A percentile compares a stretch with the other conserved stretches of the same genome.
Evolutionary conservation across 2,888 invertebrate genomes (phyloP).

Genomic region (Meliscaeva auricollis): DNA sequence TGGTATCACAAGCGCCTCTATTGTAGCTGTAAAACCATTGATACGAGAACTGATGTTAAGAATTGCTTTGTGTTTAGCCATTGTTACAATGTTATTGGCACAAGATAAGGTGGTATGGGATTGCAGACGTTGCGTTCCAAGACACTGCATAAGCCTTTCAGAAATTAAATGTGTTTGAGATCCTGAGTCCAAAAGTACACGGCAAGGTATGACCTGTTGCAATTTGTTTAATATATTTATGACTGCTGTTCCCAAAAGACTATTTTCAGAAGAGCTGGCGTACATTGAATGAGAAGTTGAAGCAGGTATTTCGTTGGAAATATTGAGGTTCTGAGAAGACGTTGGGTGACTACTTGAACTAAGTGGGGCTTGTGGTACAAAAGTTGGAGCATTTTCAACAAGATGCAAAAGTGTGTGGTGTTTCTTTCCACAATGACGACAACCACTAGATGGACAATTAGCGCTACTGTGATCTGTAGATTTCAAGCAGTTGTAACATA

Average conservation of each 20-base stretch:
- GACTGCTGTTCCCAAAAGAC: conserved; percentile 15
- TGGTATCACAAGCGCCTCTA: conserved; percentile 47
- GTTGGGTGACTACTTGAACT: conserved; percentile 23
- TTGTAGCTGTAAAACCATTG: conserved; percentile 30
- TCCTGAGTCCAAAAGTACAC: conserved; percentile 41
- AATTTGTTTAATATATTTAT: conserved; percentile 19
- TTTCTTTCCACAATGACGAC: conserved; percentile 36
- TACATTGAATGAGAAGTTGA: not conserved
- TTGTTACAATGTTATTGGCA: conserved; percentile 5
- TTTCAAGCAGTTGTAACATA: conserved; percentile 33
- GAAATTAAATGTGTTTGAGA: conserved; percentile 41
- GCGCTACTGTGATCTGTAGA: conserved; percentile 19
- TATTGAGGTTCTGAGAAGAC: not conserved
- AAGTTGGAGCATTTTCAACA: not conserved
- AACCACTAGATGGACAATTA: conserved; percentile 34
- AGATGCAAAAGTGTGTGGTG: conserved; percentile 41
- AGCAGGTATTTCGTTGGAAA: not conserved
- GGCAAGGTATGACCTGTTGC: conserved; percentile 16
- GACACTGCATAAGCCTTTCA: conserved; percentile 10
- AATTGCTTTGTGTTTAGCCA: conserved; percentile 24
- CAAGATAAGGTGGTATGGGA: not conserved
- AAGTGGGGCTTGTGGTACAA: conserved; percentile 34
- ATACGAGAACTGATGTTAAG: conserved; percentile 22
- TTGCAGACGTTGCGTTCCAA: not conserved
- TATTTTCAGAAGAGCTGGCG: not conserved